These are phyloP conservation scores for Tillus elongatus DNA, from an alignment of 2,888 invertebrate species.

Conservation along the genomic window DNA sequence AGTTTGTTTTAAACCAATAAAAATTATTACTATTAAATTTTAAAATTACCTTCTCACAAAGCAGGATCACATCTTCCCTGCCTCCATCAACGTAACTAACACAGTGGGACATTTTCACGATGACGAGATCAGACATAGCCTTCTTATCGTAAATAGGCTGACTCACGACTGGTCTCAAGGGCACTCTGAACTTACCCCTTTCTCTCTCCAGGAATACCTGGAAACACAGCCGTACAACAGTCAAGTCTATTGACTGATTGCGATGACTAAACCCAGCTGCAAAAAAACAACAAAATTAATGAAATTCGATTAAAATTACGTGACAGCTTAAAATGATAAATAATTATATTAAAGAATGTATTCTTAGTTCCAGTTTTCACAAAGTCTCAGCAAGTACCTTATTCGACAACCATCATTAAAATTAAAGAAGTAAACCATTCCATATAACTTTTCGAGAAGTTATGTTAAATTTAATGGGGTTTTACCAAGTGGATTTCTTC, in stretches of 20 bases:
- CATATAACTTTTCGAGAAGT: too few species aligned
- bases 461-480: too few species aligned
- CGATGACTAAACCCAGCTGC: slow-evolving; percentile 81
- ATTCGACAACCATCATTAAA: too few species aligned
- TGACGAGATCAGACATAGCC: slow-evolving; percentile 80
- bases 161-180: slow-evolving; percentile 67
- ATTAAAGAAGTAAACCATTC: too few species aligned
- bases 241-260: slow-evolving; percentile 79
- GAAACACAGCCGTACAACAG: slow-evolving; percentile 81
- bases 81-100: slow-evolving; percentile 76
- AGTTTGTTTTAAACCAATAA: too few species aligned
- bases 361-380: too few species aligned
- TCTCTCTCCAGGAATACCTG: slow-evolving; percentile 74
- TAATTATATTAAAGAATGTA: too few species aligned
- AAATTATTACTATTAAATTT: neutral
- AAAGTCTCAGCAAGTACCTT: too few species aligned
- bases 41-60: slow-evolving; percentile 79
- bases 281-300: too few species aligned
- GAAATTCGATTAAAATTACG: too few species aligned
- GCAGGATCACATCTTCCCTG: slow-evolving; percentile 71
- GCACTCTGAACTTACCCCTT: slow-evolving; percentile 54
- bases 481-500: too few species aligned
- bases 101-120: slow-evolving; percentile 73
- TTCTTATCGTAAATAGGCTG: slow-evolving; percentile 89
- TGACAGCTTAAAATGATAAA: too few species aligned